Evolutionary conservation across 1,140 invertebrate species (phyloP), one percentile per base, ranked within the genome.

Genomic region (Drosophila rhopaloa): DNA sequence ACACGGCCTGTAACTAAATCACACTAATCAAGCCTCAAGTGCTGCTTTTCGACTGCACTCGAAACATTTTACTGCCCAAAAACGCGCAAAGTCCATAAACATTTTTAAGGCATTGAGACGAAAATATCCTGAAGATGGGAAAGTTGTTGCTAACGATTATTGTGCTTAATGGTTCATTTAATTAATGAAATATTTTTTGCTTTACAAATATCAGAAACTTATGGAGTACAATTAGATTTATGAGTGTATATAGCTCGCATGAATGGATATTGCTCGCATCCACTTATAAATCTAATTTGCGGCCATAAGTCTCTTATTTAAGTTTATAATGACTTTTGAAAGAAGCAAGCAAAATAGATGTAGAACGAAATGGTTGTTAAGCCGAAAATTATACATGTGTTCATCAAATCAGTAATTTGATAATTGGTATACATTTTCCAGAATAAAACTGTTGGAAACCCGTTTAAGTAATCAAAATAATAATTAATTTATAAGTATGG

Each of bases 1-100:
- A 89, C 84, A 89, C 84, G 84, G 84, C 84, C 85, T 89, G 84
- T 89, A 89, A 89, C 84, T 89, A 89, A 89, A 89, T 89, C 84
- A 89, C 84, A 90, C 84, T 89, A 89, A 89, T 89, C 84, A 89
- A 89, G 84, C 84, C 84, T 62, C 83, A 80, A 89, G 84, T 85
- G 78, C 81, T 81, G 82, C 68, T 54, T 61, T 72, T 58, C 13
- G 65, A 53, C 37, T 68, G 65, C 65, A 68, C 65, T 68, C 61
- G 47, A 62, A 68, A 68, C 65, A 68, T 68, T 68, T 53, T 32
- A 53, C 38, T 44, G 61, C 61, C 61, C 40, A 44, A 63, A 44
- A 60, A 35, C 24, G 32, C 46, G 32, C 16, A 13, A 27, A 66
- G 48, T 43, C 65, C 48, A 51, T 67, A 41, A 67, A 50, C 16